A percentile compares a stretch with the other conserved stretches of the same genome.
Evolutionary conservation across 2,797 vertebrate genomes (phyloP).

Genomic region (Coluber constrictor): DNA sequence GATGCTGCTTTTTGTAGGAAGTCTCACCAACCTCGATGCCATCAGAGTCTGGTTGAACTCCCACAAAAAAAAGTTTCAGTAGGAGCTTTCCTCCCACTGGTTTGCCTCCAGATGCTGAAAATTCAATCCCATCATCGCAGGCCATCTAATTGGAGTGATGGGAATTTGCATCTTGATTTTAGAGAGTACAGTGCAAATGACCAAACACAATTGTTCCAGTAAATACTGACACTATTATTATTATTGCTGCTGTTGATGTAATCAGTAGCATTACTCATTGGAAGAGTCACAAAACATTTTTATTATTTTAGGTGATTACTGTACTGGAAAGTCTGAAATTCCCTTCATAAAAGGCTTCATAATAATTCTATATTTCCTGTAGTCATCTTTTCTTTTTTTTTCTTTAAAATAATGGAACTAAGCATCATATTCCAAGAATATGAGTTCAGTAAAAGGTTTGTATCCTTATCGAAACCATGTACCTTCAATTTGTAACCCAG

Average conservation of each 20-base stretch:
- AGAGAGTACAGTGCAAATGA: background rate
- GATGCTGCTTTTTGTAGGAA: background rate
- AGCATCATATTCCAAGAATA: background rate
- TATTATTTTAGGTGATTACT: background rate
- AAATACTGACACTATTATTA: background rate
- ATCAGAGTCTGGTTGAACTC: background rate
- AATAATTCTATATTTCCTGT: slow-evolving; percentile 11
- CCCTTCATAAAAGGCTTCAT: background rate
- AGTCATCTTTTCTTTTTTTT: background rate
- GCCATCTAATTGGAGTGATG: background rate
- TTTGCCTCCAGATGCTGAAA: background rate
- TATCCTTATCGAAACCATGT: background rate
- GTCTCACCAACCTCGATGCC: background rate
- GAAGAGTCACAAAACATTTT: background rate
- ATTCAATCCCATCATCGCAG: background rate
- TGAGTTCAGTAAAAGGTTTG: background rate
- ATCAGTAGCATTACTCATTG: background rate
- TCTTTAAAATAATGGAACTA: background rate
- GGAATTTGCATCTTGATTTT: background rate
- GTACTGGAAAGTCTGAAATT: background rate
- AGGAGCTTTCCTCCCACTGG: background rate
- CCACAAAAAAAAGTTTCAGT: background rate
- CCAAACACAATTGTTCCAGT: background rate
- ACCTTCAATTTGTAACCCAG: background rate
- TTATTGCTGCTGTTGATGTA: background rate